These are phyloP conservation scores for Cynoglossus semilaevis DNA, from an alignment of 2,113 vertebrate genomes.

Conservation along the genomic window DNA sequence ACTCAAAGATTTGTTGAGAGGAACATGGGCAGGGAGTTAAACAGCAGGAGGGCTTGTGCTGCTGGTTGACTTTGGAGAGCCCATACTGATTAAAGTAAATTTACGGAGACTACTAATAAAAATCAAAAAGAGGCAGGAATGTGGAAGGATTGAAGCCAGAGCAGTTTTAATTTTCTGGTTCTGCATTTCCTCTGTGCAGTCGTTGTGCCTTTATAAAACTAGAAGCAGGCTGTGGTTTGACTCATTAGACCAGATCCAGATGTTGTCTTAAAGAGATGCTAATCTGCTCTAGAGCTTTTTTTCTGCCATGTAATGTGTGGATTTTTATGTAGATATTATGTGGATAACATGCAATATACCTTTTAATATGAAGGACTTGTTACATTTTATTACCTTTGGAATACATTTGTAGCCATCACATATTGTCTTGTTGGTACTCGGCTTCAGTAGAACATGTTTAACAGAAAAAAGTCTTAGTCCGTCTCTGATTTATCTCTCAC, in stretches of 20 bases:
- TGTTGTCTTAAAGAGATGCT: slow-evolving; percentile 26
- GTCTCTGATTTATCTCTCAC: neutral
- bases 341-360: slow-evolving; percentile 14
- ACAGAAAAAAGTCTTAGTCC: slow-evolving; percentile 24
- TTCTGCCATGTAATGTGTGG: slow-evolving; percentile 13
- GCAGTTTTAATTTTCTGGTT: slow-evolving; percentile 15
- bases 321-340: neutral
- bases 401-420: slow-evolving; percentile 27
- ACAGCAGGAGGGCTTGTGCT: slow-evolving; percentile 24
- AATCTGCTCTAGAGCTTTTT: slow-evolving; percentile 8
- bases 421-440: slow-evolving; percentile 38
- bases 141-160: slow-evolving; percentile 18
- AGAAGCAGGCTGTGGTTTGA: slow-evolving; percentile 7
- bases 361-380: slow-evolving; percentile 28
- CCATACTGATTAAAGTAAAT: slow-evolving; percentile 31
- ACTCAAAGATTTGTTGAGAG: no score
- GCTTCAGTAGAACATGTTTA: slow-evolving; percentile 18
- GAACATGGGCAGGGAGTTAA: slow-evolving; percentile 27
- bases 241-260: slow-evolving; percentile 3
- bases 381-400: slow-evolving; percentile 13
- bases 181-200: slow-evolving; percentile 19
- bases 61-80: slow-evolving; percentile 28
- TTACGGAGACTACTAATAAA: slow-evolving; percentile 18
- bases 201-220: slow-evolving; percentile 48
- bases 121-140: slow-evolving; percentile 8